Percentiles rank a stretch among this genome's conserved stretches.
Conservation (phyloP, 2,113 vertebrate genomes). For the Cheilinus undulatus region DNA sequence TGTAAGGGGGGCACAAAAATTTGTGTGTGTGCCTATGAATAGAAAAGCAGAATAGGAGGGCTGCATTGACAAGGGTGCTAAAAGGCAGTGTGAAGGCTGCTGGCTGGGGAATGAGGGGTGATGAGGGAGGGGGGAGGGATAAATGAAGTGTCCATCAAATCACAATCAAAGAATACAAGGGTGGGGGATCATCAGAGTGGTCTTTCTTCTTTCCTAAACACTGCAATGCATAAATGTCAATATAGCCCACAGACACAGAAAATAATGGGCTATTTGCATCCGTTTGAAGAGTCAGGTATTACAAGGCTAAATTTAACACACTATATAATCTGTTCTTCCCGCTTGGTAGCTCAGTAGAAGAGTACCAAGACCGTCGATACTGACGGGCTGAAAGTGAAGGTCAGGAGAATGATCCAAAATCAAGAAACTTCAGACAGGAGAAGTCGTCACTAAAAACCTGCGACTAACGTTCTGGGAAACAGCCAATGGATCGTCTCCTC, state of each 20-base stretch:
- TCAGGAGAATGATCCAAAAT: constrained; percentile 35
- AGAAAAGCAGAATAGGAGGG: constrained; percentile 79
- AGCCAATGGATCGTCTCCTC: constrained; percentile 72
- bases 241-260: background rate
- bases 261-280: background rate
- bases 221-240: constrained; percentile 3
- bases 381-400: background rate
- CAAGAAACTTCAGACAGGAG: constrained; percentile 63
- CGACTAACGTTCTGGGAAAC: constrained; percentile 45
- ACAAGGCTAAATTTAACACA: background rate
- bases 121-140: constrained; percentile 76
- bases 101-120: constrained; percentile 77
- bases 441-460: constrained; percentile 56
- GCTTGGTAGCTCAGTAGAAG: background rate
- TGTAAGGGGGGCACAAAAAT: constrained; percentile 64
- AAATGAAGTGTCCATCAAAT: constrained; percentile 88
- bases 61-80: constrained; percentile 91
- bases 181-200: background rate
- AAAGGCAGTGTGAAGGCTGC: constrained; percentile 90
- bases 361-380: background rate
- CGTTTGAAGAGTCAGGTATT: background rate
- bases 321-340: background rate
- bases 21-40: constrained; percentile 63
- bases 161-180: constrained; percentile 58
- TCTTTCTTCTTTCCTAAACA: constrained; percentile 4